These are phyloP conservation scores for Thomomys bottae DNA, from an alignment of 2,113 vertebrate genomes.

Conservation along the genomic window DNA sequence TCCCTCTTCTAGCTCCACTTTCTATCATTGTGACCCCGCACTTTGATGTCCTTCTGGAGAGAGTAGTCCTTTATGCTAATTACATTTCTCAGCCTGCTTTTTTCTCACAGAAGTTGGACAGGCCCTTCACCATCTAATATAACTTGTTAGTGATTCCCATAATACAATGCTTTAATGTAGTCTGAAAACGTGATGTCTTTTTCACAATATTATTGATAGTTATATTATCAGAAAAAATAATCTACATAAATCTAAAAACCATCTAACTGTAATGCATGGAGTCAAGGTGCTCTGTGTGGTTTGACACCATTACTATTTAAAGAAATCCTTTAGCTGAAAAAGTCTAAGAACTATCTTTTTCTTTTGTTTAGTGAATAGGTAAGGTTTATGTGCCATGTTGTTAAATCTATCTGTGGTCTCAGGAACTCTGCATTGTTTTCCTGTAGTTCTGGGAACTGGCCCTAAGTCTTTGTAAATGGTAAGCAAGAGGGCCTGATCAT, in stretches of 20 bases:
- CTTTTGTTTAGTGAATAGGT: not conserved
- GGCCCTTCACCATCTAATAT: not conserved
- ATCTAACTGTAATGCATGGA: not conserved
- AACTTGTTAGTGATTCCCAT: not conserved
- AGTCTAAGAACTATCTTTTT: not conserved
- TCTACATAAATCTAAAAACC: not conserved
- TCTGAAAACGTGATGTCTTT: not conserved
- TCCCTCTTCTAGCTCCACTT: not conserved
- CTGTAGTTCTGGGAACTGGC: no score
- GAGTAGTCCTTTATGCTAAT: not conserved
- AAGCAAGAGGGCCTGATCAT: no score
- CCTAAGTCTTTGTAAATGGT: no score
- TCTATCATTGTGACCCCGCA: not conserved
- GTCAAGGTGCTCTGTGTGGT: not conserved
- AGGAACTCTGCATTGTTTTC: not conserved
- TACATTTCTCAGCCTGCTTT: not conserved
- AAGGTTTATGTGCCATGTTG: not conserved
- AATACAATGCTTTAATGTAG: not conserved
- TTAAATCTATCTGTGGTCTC: not conserved
- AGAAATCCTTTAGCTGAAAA: not conserved
- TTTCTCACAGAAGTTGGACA: not conserved
- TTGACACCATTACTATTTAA: not conserved
- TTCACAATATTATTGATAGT: not conserved
- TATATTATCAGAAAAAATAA: not conserved
- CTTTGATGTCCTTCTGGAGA: not conserved